phyloP scores from a whole-genome alignment of 2,797 vertebrate species.

The Pteronotus mesoamericanus region DNA sequence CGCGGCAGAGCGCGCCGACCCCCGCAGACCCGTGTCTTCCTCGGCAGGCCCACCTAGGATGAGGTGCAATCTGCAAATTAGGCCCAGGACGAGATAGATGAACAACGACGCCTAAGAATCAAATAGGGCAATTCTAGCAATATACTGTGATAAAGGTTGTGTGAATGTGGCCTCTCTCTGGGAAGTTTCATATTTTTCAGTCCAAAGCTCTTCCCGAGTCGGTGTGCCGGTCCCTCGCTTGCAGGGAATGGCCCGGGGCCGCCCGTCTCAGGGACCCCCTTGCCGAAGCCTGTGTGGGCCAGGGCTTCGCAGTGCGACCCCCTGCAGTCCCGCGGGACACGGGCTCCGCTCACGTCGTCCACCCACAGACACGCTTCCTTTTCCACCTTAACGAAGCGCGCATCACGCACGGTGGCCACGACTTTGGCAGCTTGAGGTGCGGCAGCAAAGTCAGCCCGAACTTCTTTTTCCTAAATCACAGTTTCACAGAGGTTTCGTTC shows the following conservation, averaged over 20 bases:
- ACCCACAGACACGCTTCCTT: neutral
- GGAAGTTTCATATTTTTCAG: neutral
- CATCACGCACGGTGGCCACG: accelerated
- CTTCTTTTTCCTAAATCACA: neutral
- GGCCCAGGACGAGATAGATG: neutral
- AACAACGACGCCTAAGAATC: too few species aligned
- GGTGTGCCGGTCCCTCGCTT: neutral
- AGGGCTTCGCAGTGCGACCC: neutral
- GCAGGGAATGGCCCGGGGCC: neutral
- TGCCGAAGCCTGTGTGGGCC: neutral
- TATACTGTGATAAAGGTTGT: neutral
- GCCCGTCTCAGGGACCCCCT: neutral
- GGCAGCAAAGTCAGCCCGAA: neutral
- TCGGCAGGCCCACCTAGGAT: too few species aligned
- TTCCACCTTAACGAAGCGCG: too few species aligned
- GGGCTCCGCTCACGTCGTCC: accelerated
- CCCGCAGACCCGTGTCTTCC: too few species aligned
- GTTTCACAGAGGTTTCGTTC: neutral
- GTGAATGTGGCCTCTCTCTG: neutral
- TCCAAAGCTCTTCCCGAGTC: neutral
- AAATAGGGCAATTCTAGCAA: neutral
- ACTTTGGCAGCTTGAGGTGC: neutral
- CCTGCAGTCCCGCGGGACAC: too few species aligned
- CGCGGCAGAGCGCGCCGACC: too few species aligned
- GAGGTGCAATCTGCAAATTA: neutral